Percentiles rank a stretch among this genome's conserved stretches.
phyloP scores from a whole-genome alignment of 23 tunicate species.

The Ascidia mentula region DNA sequence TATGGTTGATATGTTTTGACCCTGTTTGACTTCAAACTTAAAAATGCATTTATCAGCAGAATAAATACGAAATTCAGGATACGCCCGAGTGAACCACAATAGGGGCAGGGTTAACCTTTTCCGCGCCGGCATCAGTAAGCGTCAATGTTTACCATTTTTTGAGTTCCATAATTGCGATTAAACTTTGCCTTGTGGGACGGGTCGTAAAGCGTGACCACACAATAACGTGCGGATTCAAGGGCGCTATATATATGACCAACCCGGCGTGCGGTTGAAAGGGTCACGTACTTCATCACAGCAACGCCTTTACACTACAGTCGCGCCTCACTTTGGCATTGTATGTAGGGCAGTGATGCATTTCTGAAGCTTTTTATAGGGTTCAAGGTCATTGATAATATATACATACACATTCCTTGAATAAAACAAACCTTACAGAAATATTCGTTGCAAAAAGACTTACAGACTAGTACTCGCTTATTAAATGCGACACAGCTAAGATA shows the following conservation, averaged over 20 bases:
- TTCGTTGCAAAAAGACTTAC: too few relatives aligned
- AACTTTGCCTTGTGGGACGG: constrained; percentile 5
- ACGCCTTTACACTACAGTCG: background rate
- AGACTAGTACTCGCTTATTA: too few relatives aligned
- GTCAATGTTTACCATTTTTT: background rate
- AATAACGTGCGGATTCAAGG: background rate
- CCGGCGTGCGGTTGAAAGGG: background rate
- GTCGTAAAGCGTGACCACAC: background rate
- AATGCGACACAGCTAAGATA: too few relatives aligned
- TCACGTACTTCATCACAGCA: constrained; percentile 6
- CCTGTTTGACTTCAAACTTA: too few relatives aligned
- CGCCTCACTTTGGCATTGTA: background rate
- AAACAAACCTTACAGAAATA: too few relatives aligned
- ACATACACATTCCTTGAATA: too few relatives aligned
- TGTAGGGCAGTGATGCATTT: background rate
- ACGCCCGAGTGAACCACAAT: background rate
- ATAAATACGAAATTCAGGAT: background rate
- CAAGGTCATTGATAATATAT: too few relatives aligned
- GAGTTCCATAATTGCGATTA: background rate
- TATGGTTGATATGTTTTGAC: too few relatives aligned
- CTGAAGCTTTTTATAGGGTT: too few relatives aligned
- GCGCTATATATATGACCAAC: too few relatives aligned
- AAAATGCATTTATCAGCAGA: too few relatives aligned
- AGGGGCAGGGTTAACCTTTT: background rate
- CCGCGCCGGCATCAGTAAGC: background rate